These are phyloP conservation scores for Neotoxoptera formosana DNA, from an alignment of 1,140 invertebrate genomes.

Conservation along the genomic window DNA sequence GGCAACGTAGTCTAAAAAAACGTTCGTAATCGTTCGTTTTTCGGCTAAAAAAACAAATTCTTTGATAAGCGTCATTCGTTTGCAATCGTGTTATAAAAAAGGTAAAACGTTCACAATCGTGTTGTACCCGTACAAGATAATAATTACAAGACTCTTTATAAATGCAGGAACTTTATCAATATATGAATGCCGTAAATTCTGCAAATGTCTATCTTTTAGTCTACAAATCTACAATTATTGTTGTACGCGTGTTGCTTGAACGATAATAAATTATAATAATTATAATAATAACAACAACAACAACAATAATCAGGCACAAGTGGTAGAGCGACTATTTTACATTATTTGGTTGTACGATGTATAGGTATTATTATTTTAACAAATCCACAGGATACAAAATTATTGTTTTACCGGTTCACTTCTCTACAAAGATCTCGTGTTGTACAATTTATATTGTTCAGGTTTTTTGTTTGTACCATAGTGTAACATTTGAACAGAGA, in stretches of 20 bases:
- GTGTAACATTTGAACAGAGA: neutral
- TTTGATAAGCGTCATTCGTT: too few relatives aligned
- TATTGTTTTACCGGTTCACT: neutral
- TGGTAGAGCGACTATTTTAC: neutral
- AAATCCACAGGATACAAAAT: neutral
- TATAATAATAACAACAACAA: too few relatives aligned
- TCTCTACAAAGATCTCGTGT: neutral
- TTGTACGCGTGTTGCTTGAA: neutral
- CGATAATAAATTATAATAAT: neutral
- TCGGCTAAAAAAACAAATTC: too few relatives aligned
- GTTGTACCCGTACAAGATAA: too few relatives aligned
- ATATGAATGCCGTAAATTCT: neutral
- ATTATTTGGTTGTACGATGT: neutral
- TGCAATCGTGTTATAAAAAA: too few relatives aligned
- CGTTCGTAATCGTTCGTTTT: too few relatives aligned
- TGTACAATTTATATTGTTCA: neutral
- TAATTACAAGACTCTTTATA: neutral
- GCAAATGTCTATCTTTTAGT: neutral
- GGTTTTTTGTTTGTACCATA: neutral
- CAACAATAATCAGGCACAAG: neutral
- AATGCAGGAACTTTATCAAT: neutral
- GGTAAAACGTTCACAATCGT: too few relatives aligned
- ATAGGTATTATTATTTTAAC: neutral
- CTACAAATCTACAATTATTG: neutral
- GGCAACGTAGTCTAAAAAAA: too few relatives aligned